A percentile compares a stretch with the other conserved stretches of the same genome.
Conservation (phyloP, 2,797 vertebrate genomes). For the Sardinella longiceps region DNA sequence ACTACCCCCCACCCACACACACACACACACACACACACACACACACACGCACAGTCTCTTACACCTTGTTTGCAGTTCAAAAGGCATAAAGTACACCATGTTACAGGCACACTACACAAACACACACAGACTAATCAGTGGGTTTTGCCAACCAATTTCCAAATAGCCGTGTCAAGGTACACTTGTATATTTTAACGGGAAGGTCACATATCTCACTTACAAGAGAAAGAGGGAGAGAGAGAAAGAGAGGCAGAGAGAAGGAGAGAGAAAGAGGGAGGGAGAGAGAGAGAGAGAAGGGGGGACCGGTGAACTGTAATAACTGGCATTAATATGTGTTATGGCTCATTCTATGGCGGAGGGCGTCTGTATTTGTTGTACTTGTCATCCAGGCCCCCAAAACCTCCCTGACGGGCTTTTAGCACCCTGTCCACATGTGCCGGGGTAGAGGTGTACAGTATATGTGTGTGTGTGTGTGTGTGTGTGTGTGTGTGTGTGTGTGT, state of each 20-base stretch:
- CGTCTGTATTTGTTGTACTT: slow-evolving; percentile 26
- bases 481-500: too few species aligned
- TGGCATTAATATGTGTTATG: slow-evolving; percentile 18
- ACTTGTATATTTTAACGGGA: slow-evolving; percentile 5
- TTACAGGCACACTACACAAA: background rate
- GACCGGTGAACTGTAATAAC: background rate
- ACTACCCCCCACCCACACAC: too few species aligned
- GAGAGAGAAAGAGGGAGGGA: background rate
- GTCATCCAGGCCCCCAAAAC: background rate
- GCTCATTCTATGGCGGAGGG: background rate
- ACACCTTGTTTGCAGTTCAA: background rate
- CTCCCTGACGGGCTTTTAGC: slow-evolving; percentile 10
- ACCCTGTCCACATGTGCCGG: background rate
- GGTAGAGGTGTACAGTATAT: background rate
- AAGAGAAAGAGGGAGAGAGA: background rate
- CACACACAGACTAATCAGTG: slow-evolving; percentile 4
- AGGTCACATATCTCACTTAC: background rate
- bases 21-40: too few species aligned
- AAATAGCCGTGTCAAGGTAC: background rate
- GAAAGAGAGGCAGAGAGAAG: background rate
- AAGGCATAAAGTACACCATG: too few species aligned
- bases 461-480: too few species aligned
- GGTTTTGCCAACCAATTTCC: slow-evolving; percentile 14
- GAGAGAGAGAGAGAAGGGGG: background rate
- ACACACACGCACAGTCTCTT: background rate